Evolutionary conservation across 1,140 invertebrate species (phyloP).

Genomic region (Acromyrmex echinatior): DNA sequence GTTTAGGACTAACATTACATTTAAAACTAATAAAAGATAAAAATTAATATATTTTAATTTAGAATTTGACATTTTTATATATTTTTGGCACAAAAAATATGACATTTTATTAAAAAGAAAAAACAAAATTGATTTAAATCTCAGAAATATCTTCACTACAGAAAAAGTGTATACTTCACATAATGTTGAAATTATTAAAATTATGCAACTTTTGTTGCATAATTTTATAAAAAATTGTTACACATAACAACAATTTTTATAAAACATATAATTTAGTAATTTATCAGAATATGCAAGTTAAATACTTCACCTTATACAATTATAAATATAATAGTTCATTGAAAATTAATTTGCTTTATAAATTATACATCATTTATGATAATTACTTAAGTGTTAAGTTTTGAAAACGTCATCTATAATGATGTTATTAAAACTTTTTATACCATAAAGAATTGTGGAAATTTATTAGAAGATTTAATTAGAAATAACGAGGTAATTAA

Average conservation of each 20-base stretch:
- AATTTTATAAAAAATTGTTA: too few species aligned
- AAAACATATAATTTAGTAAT: neutral
- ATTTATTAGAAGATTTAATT: neutral
- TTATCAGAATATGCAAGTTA: neutral
- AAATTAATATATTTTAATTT: too few species aligned
- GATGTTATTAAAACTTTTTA: neutral
- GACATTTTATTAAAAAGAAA: too few species aligned
- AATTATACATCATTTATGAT: neutral
- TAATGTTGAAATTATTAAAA: too few species aligned
- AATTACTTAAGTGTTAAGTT: neutral
- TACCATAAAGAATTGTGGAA: neutral
- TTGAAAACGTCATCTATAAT: neutral
- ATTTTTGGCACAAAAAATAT: too few species aligned
- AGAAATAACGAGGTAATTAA: conserved; percentile 10
- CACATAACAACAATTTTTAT: neutral
- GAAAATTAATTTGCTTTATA: neutral
- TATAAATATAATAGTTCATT: neutral
- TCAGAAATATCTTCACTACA: too few species aligned
- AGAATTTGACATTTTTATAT: too few species aligned
- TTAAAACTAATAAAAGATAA: too few species aligned
- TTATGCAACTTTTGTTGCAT: too few species aligned
- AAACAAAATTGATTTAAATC: too few species aligned
- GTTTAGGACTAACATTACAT: too few species aligned
- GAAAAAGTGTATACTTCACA: too few species aligned
- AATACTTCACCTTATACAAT: neutral